These are phyloP conservation scores for Phthorimaea operculella DNA, from an alignment of 1,140 invertebrate species.

Conservation along the genomic window DNA sequence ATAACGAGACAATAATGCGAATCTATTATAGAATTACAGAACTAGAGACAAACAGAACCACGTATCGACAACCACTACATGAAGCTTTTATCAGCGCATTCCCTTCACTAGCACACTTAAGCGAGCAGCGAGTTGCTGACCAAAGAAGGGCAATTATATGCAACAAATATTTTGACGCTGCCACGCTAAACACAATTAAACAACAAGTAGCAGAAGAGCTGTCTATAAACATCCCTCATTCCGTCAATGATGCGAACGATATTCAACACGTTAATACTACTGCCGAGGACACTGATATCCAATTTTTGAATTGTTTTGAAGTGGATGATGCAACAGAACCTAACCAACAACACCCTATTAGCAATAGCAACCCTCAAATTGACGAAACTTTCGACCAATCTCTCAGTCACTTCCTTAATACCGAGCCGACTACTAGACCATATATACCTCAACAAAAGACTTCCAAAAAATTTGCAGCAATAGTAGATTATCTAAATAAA, in stretches of 20 bases:
- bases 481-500: not conserved
- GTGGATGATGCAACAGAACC: no score
- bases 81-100: conserved; percentile 11
- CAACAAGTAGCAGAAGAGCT: conserved; percentile 8
- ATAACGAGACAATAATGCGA: conserved; percentile 19
- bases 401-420: no score
- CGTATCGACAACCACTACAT: conserved; percentile 17
- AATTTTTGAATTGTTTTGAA: not conserved
- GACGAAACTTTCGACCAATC: no score
- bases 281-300: not conserved
- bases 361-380: no score
- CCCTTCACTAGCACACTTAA: conserved; percentile 14
- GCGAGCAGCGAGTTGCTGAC: conserved; percentile 21
- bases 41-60: conserved; percentile 17
- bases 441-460: conserved; percentile 1
- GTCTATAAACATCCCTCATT: not conserved
- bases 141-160: conserved; percentile 19
- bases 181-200: conserved; percentile 12
- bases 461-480: conserved; percentile 1
- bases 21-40: conserved; percentile 15
- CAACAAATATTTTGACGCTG: conserved; percentile 15
- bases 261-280: not conserved
- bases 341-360: no score
- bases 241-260: not conserved
- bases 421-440: not conserved